Conservation (phyloP, 2,888 invertebrate species). For the Galeruca laticollis region DNA sequence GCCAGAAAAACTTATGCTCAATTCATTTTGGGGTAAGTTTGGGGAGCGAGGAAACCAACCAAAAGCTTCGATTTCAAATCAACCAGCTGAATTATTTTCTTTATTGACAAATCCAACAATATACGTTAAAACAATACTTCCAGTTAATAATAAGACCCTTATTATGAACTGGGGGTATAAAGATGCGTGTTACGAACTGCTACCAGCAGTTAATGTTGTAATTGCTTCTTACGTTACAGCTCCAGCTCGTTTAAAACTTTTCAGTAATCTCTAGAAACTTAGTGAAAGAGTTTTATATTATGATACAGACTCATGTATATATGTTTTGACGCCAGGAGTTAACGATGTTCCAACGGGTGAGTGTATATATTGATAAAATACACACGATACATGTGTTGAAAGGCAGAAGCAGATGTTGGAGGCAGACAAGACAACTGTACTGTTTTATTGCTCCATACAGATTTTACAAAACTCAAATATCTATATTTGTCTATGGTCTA, state of each 20-base stretch:
- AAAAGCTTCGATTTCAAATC: conserved; percentile 23
- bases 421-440: too few relatives aligned
- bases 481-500: too few relatives aligned
- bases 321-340: conserved; percentile 37
- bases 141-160: conserved; percentile 35
- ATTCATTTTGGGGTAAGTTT: conserved; percentile 52
- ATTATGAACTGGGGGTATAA: conserved; percentile 46
- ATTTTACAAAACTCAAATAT: too few relatives aligned
- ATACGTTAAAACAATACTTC: conserved; percentile 15
- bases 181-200: conserved; percentile 41
- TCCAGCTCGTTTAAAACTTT: conserved; percentile 36
- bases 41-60: conserved; percentile 22
- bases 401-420: too few relatives aligned
- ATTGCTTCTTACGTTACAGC: conserved; percentile 52
- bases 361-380: too few relatives aligned
- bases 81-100: conserved; percentile 10
- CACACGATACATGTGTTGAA: too few relatives aligned
- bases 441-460: too few relatives aligned
- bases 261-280: conserved; percentile 54
- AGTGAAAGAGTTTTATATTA: conserved; percentile 56
- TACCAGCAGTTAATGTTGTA: conserved; percentile 53
- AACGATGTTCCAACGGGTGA: conserved; percentile 51
- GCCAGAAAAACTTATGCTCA: conserved; percentile 52
- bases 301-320: conserved; percentile 62
- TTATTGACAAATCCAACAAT: not conserved